Evolutionary conservation across 2,113 vertebrate genomes (phyloP).

Genomic region (Laticauda colubrina): DNA sequence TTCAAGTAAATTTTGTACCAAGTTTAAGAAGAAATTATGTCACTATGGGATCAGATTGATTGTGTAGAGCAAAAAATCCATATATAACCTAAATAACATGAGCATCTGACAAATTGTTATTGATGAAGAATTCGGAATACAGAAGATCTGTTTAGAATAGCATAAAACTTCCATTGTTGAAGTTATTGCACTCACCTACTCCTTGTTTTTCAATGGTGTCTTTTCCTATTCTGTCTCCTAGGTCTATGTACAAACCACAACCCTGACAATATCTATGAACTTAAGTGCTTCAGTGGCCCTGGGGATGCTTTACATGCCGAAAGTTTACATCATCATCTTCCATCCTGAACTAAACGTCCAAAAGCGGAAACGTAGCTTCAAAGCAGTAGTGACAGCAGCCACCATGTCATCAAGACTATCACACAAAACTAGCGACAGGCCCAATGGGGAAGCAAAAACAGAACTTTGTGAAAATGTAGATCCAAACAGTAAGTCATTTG

Average conservation of each 20-base stretch:
- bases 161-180: background rate
- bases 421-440: slow-evolving; percentile 91
- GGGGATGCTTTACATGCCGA: slow-evolving; percentile 98
- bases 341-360: slow-evolving; percentile 96
- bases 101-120: background rate
- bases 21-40: background rate
- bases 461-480: slow-evolving; percentile 93
- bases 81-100: background rate
- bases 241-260: slow-evolving; percentile 98
- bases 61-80: background rate
- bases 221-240: slow-evolving; percentile 70
- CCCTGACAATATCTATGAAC: slow-evolving; percentile 97
- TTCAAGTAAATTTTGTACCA: background rate
- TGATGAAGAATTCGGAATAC: background rate
- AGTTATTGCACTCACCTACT: background rate
- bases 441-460: slow-evolving; percentile 95
- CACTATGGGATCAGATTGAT: background rate
- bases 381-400: slow-evolving; percentile 92
- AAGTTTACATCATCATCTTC: slow-evolving; percentile 98
- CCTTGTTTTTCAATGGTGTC: slow-evolving; percentile 58
- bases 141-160: background rate
- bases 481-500: slow-evolving; percentile 86
- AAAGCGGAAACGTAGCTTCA: slow-evolving; percentile 95
- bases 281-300: slow-evolving; percentile 94
- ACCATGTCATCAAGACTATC: slow-evolving; percentile 93